Evolutionary conservation across 2,888 invertebrate species (phyloP), one percentile per base, ranked within the genome.

Genomic region (Dexiosoma caninum): DNA sequence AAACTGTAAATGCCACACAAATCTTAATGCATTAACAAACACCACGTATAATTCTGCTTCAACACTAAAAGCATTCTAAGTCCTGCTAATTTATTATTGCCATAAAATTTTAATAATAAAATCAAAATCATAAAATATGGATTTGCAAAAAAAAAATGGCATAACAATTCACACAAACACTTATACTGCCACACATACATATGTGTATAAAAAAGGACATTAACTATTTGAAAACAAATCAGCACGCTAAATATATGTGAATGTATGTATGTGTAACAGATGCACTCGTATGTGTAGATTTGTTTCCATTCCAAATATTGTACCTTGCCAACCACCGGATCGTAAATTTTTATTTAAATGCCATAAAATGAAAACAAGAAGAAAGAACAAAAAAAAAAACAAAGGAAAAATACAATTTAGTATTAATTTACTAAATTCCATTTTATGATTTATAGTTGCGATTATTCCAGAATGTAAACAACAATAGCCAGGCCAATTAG

Each of bases 261-360:
- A 27, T 27, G 6, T 27, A 27, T 27, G 6, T 27, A 27, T 27
- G 6, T 27, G 6, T 27, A 27, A 27, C 6, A 27, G 3, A 27
- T 27, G 6, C 6, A 27, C 27, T 27, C 27, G 6, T 27, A 27
- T 27, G 6, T 27, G 6, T 27, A 27, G 4, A 5, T 27, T 27
- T 27, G 6, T 27, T 5, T 5, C 6, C 27, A 4, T 59, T 60
- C n/a, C 14, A 30, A 35, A 62, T 72, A n/a, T n/a, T n/a, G n/a
- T n/a, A 32, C 21, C 66, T 37, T 67, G 81, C 72, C 72, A 81
- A 77, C 67, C 37, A 69, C 49, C 67, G 59, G 55, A 72, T 77
- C 81, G 57, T 81, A 81, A 81, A 81, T 77, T 77, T 81, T 74
- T 72, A 77, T 81, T 81, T 81, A 77, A 77, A 77, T 69, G 67